A percentile compares a stretch with the other conserved stretches of the same genome.
phyloP scores from a whole-genome alignment of 2,888 invertebrate genomes.

The Harpalus rufipes region DNA sequence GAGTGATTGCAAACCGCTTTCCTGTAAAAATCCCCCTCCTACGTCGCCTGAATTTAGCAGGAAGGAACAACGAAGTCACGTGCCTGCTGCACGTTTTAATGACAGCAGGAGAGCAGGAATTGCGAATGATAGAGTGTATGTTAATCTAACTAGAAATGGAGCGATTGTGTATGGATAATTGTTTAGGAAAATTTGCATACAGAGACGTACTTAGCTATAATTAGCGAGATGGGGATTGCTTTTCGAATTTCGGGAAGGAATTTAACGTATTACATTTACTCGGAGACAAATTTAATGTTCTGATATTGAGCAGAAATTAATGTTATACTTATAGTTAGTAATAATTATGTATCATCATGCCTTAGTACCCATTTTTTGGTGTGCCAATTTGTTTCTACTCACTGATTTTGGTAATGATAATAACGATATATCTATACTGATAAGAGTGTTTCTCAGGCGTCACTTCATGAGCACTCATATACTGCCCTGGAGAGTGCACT shows the following conservation, averaged over 20 bases:
- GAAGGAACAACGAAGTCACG: slow-evolving; percentile 1
- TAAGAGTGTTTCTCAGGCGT: too few species aligned
- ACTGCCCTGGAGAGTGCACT: too few species aligned
- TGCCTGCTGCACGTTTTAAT: slow-evolving; percentile 10
- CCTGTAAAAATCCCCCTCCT: neutral
- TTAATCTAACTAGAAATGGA: slow-evolving; percentile 17
- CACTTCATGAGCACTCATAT: too few species aligned
- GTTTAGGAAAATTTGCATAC: slow-evolving; percentile 3
- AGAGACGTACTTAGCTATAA: neutral
- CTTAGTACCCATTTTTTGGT: neutral
- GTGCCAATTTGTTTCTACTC: neutral
- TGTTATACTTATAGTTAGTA: too few species aligned
- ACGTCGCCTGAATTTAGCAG: neutral
- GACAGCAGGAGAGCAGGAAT: slow-evolving; percentile 13
- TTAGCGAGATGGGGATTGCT: too few species aligned
- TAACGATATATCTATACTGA: neutral
- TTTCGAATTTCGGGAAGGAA: too few species aligned
- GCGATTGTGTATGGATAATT: slow-evolving; percentile 9
- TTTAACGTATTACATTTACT: too few species aligned
- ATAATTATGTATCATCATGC: neutral
- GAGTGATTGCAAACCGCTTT: neutral
- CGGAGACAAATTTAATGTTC: too few species aligned
- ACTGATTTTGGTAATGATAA: neutral
- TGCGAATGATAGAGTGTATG: slow-evolving; percentile 19
- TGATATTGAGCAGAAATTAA: too few species aligned